Evolutionary conservation across 92 coral and sea anemone genomes (phyloP), one percentile per base, ranked within the genome.

Genomic region (Micromussa lordhowensis): DNA sequence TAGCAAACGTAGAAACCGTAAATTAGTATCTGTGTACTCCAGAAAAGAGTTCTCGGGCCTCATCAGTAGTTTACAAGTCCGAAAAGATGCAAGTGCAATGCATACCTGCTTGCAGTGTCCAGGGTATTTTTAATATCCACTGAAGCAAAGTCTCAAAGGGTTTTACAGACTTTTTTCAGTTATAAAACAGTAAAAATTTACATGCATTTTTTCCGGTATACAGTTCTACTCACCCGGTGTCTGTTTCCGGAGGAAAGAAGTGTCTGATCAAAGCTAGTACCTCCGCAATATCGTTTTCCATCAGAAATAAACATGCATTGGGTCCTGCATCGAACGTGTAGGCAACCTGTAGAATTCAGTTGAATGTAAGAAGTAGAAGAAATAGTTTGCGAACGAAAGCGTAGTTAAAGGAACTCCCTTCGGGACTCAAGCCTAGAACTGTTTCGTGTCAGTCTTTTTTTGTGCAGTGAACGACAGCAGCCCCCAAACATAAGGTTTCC

Each of bases 281-380:
- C 68, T 96, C 92, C 24, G 94, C 86, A 6, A 96, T 85, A 40
- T 95, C 93, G 5, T 81, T 68, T 79, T 95, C 92, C 71, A 38
- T 87, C 31, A 95, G 75, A 86, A 97, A 95, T 68, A 97, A 78
- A 16, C 93, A 95, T n/a, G 99, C 97, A 86, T 95, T 97, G 16
- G 99, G 99, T 34, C 99, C 99, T 18, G 99, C 99, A 75, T 97
- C 99, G 76, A 97, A 97, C 24, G 98, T 94, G 80, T 97, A 97
- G 21, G 98, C 99, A 35, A 94, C 97, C 99, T 97, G 73, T 1
- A 55, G 5, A 55, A 55, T 16, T 55, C 18, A 13, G 19, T 12
- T 54, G 8, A 0, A 16, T 55, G 61, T 55, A 4, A 55, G 61
- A 44, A 9, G 51, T 44, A 44, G 51, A 44, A 0, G 51, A 8